Evolutionary conservation across 2,113 vertebrate genomes (phyloP).

Genomic region (Malurus elegans): DNA sequence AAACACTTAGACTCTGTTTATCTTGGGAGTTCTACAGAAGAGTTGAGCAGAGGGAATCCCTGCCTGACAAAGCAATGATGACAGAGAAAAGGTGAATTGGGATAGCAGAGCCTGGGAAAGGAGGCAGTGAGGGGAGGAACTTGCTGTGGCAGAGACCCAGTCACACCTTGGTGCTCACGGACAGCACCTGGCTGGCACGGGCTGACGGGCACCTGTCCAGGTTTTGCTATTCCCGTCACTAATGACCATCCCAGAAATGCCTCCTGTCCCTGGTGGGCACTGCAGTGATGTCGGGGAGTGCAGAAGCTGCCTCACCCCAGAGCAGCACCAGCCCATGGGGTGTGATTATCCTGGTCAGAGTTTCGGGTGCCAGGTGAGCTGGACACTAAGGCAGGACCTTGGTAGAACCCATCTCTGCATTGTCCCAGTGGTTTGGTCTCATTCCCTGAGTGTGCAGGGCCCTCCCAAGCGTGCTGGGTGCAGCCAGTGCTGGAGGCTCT

Average conservation of each 20-base stretch:
- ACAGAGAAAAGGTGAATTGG: not conserved
- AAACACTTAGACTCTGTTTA: not conserved
- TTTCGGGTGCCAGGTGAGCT: not conserved
- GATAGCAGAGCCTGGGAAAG: not conserved
- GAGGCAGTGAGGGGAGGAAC: not conserved
- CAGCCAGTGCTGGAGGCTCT: not conserved
- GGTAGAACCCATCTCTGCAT: not conserved
- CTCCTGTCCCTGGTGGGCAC: not conserved
- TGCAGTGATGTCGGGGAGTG: not conserved
- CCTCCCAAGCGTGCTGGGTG: no score
- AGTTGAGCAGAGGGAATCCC: not conserved
- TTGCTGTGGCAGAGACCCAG: not conserved
- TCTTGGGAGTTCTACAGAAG: not conserved
- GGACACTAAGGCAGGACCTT: not conserved
- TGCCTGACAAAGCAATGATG: not conserved
- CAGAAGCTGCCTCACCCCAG: not conserved
- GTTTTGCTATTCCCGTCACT: not conserved
- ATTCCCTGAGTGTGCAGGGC: not conserved
- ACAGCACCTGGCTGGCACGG: not conserved
- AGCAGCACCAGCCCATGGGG: not conserved
- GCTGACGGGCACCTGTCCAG: not conserved
- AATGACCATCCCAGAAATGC: not conserved
- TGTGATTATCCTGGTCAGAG: accelerated
- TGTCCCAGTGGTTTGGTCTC: accelerated
- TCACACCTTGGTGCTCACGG: not conserved